Conservation (phyloP, 2,888 invertebrate species). For the Perizoma affinitatum region DNA sequence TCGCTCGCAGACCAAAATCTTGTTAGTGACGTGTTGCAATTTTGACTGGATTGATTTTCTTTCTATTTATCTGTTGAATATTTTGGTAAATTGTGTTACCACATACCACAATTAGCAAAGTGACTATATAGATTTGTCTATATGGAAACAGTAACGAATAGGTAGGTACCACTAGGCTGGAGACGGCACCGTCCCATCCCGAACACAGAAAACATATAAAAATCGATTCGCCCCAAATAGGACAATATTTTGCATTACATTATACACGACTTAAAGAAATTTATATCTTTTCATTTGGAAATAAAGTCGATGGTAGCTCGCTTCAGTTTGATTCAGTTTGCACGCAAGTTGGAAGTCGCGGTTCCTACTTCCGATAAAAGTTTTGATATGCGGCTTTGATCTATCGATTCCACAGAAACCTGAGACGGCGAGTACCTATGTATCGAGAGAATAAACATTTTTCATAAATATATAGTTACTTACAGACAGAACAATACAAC, state of each 20-base stretch:
- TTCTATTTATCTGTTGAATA: no score
- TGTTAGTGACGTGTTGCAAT: no score
- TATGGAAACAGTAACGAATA: no score
- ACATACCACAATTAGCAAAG: no score
- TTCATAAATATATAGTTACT: no score
- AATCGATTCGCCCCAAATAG: constrained; percentile 62
- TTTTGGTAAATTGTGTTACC: no score
- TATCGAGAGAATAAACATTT: neutral
- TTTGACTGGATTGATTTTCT: no score
- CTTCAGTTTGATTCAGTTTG: constrained; percentile 37
- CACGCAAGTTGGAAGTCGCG: constrained; percentile 48
- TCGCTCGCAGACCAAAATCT: no score
- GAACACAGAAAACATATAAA: constrained; percentile 54
- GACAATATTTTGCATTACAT: constrained; percentile 51
- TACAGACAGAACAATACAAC: no score
- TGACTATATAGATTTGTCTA: no score
- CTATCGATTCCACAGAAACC: constrained; percentile 32
- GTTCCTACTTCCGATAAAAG: constrained; percentile 40
- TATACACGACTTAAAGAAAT: constrained; percentile 28
- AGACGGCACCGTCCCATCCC: constrained; percentile 31
- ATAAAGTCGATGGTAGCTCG: constrained; percentile 30
- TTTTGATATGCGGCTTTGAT: constrained; percentile 32
- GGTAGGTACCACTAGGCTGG: constrained; percentile 5
- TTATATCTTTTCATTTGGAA: constrained; percentile 25
- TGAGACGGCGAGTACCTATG: constrained; percentile 9